These are phyloP conservation scores for Oryzias curvinotus DNA, from an alignment of 2,113 vertebrate genomes.

Conservation along the genomic window DNA sequence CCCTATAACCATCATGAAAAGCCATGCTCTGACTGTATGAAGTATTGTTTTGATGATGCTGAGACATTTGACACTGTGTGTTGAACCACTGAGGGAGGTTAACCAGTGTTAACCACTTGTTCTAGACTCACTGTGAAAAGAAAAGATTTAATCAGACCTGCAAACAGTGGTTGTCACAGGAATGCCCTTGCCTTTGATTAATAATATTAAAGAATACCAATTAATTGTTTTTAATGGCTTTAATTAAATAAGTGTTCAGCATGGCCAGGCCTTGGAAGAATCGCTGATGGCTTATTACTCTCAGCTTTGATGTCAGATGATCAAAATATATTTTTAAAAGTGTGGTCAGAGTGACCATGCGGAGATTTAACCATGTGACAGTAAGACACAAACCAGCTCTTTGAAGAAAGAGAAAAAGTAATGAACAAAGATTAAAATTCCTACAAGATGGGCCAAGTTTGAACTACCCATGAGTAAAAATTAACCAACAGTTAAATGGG, in stretches of 20 bases:
- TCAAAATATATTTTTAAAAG: background rate
- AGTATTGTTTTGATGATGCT: no score
- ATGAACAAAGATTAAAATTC: background rate
- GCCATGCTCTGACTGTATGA: no score
- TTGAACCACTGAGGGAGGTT: no score
- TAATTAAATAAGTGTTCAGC: background rate
- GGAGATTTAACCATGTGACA: background rate
- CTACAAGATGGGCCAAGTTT: no score
- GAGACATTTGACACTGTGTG: no score
- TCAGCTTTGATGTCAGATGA: background rate
- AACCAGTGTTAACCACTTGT: no score
- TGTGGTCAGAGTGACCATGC: background rate
- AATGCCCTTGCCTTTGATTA: no score
- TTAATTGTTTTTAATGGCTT: background rate
- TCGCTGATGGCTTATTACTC: background rate
- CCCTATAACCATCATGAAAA: no score
- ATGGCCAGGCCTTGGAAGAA: background rate
- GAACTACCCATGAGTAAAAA: constrained; percentile 17
- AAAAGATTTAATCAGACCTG: no score
- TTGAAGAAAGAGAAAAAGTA: background rate
- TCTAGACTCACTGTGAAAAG: no score
- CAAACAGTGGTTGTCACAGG: no score
- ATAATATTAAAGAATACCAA: no score
- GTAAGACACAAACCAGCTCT: background rate
- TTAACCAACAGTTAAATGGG: constrained; percentile 22